Base-by-base conservation (phyloP, 2,888 invertebrate genomes). In the Tachystola acroxantha region DNA sequence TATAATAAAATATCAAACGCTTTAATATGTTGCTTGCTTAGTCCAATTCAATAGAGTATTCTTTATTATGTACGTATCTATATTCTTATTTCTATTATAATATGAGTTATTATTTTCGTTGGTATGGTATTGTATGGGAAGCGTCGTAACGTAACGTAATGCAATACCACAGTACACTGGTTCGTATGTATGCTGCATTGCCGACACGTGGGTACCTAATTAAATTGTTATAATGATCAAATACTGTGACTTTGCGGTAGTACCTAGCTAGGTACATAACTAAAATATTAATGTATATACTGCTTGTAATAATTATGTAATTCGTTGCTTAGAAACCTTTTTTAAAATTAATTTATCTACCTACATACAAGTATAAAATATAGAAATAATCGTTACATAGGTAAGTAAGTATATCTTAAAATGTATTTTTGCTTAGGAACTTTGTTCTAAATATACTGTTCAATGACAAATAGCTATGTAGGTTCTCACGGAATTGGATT, bases 251-350 rank as follows among this genome's bases (percentile, higher is more conserved):
- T 10, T 20, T 20, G 9, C 9, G 6, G 20, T 20, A 20, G 9
- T 20, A 20, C 10, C 35, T 38, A 39, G 12, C 36, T 45, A 43
- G 39, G 42, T 37, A 42, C 50, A 13, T 32, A 10, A 32, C 59
- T 12, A 16, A 62, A 41, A 41, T 7, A 22, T 48, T n/a, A n/a
- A n/a, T n/a, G n/a, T n/a, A n/a, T 45, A 52, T 54, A 66, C 57
- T 67, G 64, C 44, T 62, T 56, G 30, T 14, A 25, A 25, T 25
- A 10, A 19, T 30, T 39, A 27, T 27, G 27, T 27, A 27, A 39
- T 85, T 86, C 85, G 85, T 86, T 86, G 85, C 67, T 64, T 74
- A 65, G 84, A 85, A 86, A 85, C 85, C 85, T 76, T 76, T 76
- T 76, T 64, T 57, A 46, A 74, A 73, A 72, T 63, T 60, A 74